Evolutionary conservation across 37 sponge, comb jelly and placozoan genomes (phyloP).

Genomic region (Lycopodina hypogea): DNA sequence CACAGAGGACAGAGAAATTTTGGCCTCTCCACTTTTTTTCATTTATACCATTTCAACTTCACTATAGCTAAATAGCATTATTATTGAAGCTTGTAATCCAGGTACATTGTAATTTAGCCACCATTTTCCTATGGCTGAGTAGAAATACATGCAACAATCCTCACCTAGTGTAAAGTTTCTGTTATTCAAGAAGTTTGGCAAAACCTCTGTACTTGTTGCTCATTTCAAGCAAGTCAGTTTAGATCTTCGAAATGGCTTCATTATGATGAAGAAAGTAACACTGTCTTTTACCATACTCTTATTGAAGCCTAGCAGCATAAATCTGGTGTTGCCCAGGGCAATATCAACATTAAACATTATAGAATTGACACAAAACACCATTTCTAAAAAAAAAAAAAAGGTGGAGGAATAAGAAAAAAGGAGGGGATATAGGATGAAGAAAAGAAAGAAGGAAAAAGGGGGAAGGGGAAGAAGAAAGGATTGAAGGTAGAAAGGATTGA

Average conservation of each 20-base stretch:
- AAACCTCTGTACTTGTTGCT: slow-evolving; percentile 10
- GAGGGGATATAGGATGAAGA: no score
- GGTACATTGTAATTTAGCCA: not conserved
- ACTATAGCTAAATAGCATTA: not conserved
- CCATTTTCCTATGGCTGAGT: not conserved
- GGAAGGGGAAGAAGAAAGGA: no score
- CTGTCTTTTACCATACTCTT: slow-evolving; percentile 31
- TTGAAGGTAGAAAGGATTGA: no score
- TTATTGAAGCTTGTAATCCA: not conserved
- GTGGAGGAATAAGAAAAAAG: no score
- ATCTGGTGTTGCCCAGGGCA: no score
- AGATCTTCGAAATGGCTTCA: slow-evolving; percentile 35
- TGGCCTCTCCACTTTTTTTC: not conserved
- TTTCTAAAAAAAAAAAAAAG: no score
- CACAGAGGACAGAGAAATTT: not conserved
- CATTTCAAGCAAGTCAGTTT: slow-evolving; percentile 18
- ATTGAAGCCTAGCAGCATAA: slow-evolving; percentile 25
- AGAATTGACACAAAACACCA: no score
- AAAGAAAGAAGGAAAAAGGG: no score
- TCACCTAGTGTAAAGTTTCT: not conserved
- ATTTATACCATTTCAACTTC: not conserved
- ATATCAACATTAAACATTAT: no score
- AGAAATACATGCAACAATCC: not conserved
- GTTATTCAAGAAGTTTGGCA: slow-evolving; percentile 6
- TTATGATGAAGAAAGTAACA: slow-evolving; percentile 35